phyloP scores from a whole-genome alignment of 2,113 vertebrate species.

The Brachypteracias leptosomus region DNA sequence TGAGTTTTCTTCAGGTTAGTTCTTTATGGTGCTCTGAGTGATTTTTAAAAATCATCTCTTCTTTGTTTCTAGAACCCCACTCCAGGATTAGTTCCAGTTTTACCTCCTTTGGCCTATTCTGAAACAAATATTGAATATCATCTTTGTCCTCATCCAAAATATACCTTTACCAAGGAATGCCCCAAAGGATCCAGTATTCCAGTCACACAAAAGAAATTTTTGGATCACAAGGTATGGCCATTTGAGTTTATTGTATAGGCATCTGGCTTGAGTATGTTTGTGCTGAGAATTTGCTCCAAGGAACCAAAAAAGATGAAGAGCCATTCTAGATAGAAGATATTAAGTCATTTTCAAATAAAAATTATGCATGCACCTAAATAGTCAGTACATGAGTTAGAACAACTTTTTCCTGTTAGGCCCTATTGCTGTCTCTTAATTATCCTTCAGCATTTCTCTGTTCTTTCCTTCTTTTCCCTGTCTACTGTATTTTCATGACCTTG shows the following conservation, averaged over 20 bases:
- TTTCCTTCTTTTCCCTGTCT: not conserved
- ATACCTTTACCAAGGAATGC: conserved; percentile 60
- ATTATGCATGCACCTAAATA: not conserved
- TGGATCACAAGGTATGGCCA: conserved; percentile 76
- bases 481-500: not conserved
- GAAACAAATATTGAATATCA: conserved; percentile 84
- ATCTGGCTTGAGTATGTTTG: not conserved
- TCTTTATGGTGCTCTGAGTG: not conserved
- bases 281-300: not conserved
- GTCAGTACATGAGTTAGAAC: not conserved
- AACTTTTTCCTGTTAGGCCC: not conserved
- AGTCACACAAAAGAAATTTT: conserved; percentile 76
- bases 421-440: not conserved
- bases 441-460: not conserved
- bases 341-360: not conserved
- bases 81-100: conserved; percentile 81
- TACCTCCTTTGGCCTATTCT: conserved; percentile 75
- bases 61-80: conserved; percentile 81
- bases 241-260: not conserved
- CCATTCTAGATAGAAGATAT: not conserved
- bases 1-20: not conserved
- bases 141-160: conserved; percentile 85
- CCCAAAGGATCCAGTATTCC: conserved; percentile 58
- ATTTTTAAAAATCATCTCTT: not conserved
- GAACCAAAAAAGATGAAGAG: not conserved